Base-by-base conservation (phyloP, 2,113 vertebrate genomes). In the Psophia crepitans region DNA sequence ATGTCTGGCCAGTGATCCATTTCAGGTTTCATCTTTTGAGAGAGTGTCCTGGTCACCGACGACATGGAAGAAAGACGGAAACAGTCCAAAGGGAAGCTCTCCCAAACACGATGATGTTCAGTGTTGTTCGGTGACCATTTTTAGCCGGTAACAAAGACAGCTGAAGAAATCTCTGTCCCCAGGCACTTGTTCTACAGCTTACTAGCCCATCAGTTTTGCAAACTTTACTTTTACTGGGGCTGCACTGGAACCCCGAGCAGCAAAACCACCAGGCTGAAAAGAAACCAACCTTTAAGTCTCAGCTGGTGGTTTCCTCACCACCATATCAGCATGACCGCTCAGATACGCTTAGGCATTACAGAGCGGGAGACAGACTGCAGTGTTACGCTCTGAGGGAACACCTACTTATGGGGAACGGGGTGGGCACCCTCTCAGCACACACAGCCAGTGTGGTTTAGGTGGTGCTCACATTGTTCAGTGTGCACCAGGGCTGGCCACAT, bases 1-100 rank as follows among this genome's bases (percentile, higher is more conserved):
- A 95, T 76, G 93, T 91, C 84, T 94, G 81, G 43, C 65, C 75
- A 95, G 77, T 93, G 95, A 96, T 93, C 94, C 94, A 87, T 96
- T 93, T 94, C 74, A 1, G 19, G 32, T 84, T 91, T 96, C 74
- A 44, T 87, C 65, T 85, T 94, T 81, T 75, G 74, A 61, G 85
- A 96, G 35, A 84, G 19, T 33, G 43, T 19, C 48, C 89, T 68
- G 81, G 69, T 85, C 91, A 95, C 61, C 37, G 73, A 63, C 73
- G 91, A 60, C 74, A 53, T 14, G 27, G 46, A 81, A 81, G 48
- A 82, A 91, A 94, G 73, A 87, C 23, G 22, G 81, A 94, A 94
- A 71, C 4, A 35, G 65, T 95, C 89, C 70, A 93, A 64, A 44
- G 89, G 53, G 74, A 97, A 91, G 27, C 35, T 93, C 8, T 95